Conservation (phyloP, 2,888 invertebrate species). For the Drosophila austrosaltans region DNA sequence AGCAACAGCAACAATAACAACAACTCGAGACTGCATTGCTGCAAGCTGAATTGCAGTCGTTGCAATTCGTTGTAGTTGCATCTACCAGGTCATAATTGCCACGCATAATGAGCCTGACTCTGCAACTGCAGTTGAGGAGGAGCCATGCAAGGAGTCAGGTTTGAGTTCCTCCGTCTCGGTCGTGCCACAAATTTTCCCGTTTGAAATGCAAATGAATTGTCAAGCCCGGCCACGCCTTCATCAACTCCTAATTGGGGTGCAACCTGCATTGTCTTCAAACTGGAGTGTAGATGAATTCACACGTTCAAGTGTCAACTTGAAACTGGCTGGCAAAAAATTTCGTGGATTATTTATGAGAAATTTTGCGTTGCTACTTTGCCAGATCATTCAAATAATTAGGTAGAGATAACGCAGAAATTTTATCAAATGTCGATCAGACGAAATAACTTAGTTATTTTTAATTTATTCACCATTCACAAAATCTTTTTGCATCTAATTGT, state of each 20-base stretch:
- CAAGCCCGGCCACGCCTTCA: constrained; percentile 57
- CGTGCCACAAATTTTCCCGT: constrained; percentile 61
- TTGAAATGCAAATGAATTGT: constrained; percentile 82
- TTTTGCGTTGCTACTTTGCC: constrained; percentile 7
- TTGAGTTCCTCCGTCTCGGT: constrained; percentile 49
- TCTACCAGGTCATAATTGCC: constrained; percentile 67
- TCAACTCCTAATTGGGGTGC: constrained; percentile 67
- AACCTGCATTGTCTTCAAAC: constrained; percentile 31
- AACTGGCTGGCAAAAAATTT: constrained; percentile 5
- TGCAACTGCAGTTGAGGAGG: constrained; percentile 18
- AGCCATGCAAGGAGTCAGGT: constrained; percentile 26
- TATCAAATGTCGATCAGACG: neutral
- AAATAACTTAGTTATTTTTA: no score
- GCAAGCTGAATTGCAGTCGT: constrained; percentile 64
- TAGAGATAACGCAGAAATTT: neutral
- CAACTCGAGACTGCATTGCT: constrained; percentile 63
- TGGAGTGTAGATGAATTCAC: constrained; percentile 15
- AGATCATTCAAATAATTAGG: neutral
- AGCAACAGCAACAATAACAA: constrained; percentile 49
- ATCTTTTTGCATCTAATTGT: no score
- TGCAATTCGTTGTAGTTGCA: constrained; percentile 74
- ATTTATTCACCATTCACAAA: no score
- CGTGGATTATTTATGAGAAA: neutral
- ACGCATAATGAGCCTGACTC: constrained; percentile 73
- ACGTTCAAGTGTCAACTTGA: constrained; percentile 16